Percentiles rank a stretch among this genome's conserved stretches.
Evolutionary conservation across 2,113 vertebrate genomes (phyloP).

Genomic region (Sitta europaea): DNA sequence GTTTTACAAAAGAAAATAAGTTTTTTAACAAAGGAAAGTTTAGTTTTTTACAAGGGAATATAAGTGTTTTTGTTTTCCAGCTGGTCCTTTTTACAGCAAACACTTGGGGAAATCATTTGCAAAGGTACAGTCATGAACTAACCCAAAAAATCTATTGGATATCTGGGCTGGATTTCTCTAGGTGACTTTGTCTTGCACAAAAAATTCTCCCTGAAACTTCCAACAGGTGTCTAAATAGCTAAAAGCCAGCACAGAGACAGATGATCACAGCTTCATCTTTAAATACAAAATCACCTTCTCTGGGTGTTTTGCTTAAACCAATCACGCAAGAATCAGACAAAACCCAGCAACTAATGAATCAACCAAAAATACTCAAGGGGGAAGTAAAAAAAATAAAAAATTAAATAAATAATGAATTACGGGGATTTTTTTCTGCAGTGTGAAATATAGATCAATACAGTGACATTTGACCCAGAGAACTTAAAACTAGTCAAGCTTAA

Average conservation of each 20-base stretch:
- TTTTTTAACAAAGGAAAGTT: too few relatives aligned
- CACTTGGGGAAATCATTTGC: background rate
- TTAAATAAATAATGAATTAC: background rate
- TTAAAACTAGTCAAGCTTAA: background rate
- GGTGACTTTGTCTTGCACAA: accelerated
- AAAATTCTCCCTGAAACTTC: background rate
- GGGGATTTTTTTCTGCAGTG: accelerated
- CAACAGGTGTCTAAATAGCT: background rate
- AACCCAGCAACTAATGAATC: accelerated
- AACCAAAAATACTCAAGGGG: accelerated
- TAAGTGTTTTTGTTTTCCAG: background rate
- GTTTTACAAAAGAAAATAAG: too few relatives aligned
- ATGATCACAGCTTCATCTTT: background rate
- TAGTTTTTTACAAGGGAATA: background rate
- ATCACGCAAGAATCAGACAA: background rate
- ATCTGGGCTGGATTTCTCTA: background rate
- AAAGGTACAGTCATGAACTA: background rate
- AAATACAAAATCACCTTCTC: background rate
- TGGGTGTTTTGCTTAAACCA: background rate
- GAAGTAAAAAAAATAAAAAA: background rate
- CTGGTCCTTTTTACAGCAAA: background rate
- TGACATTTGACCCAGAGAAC: background rate
- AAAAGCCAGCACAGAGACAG: background rate
- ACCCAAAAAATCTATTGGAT: background rate
- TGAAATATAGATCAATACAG: background rate